Base-by-base conservation (phyloP, 1,140 invertebrate species). In the Achroia grisella region DNA sequence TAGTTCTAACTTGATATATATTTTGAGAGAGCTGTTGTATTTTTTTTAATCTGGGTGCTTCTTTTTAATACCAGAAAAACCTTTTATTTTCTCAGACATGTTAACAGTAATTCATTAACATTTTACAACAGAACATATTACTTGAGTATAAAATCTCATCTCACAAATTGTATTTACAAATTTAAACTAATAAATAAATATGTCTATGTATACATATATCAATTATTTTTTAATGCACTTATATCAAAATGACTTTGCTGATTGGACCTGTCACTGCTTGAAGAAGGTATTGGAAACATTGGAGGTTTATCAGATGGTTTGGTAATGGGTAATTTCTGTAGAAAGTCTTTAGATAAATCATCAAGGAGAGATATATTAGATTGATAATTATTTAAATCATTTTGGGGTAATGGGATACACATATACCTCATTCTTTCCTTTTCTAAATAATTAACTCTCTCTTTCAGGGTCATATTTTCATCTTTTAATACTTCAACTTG, bases 401-500 rank as follows among this genome's bases (percentile, higher is more conserved):
- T 50, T 42, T 65, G 57, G 47, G 71, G 15, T 35, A 65, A 52
- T 47, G 71, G 60, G 32, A 72, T 53, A 52, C 73, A 79, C 0
- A 83, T 39, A 52, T 77, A 76, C 48, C 61, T 77, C 0, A 74
- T 62, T 58, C 84, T 79, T 62, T 87, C 86, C 51, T 72, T 76
- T 70, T 89, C 87, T 48, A 88, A 81, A 53, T 75, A 80, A 44
- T 60, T 75, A 2, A 89, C 64, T 52, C 69, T 71, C 52, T 87
- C 85, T 43, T 82, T 88, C 6, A 91, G 61, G 27, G 78, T 76
- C 31, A 84, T 76, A 46, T 88, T 87, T 66, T 91, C 89, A 64
- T 87, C 82, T 50, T 89, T 88, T 33, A 89, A 87, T 2, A 86
- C 71, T 55, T 91, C 90, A 10, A 91, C 67, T 68, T 91, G 87